Evolutionary conservation across 2,797 vertebrate genomes (phyloP).

Genomic region (Yasuhikotakia modesta): DNA sequence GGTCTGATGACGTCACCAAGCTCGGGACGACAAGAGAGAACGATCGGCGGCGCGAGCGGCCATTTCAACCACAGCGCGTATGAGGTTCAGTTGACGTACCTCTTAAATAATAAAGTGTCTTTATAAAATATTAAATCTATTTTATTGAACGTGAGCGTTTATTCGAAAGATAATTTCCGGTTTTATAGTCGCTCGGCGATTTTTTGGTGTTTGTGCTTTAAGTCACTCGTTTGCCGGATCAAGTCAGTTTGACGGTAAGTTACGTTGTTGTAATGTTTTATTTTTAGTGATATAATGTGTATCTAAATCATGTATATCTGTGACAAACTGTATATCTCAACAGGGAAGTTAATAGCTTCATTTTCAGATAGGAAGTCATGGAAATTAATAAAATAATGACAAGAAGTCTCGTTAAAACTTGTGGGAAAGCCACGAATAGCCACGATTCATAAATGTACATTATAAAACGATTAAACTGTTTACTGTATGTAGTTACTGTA

Average conservation of each 20-base stretch:
- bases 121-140: neutral
- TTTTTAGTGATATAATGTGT: no score
- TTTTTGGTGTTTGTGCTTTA: neutral
- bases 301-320: no score
- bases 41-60: neutral
- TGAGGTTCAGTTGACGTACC: neutral
- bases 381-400: no score
- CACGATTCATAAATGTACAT: neutral
- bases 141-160: neutral
- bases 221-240: neutral
- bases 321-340: no score
- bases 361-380: no score
- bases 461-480: neutral
- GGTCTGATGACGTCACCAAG: neutral
- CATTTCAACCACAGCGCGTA: neutral
- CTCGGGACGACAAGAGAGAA: neutral
- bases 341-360: no score
- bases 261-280: neutral
- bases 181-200: neutral
- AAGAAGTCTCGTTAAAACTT: no score
- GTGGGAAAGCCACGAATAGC: no score
- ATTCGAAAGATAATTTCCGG: neutral
- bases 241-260: constrained; percentile 17
- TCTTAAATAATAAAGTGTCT: no score
- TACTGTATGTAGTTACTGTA: neutral